Conservation (phyloP, 2,888 invertebrate genomes). For the Gandaritis pyraliata region DNA sequence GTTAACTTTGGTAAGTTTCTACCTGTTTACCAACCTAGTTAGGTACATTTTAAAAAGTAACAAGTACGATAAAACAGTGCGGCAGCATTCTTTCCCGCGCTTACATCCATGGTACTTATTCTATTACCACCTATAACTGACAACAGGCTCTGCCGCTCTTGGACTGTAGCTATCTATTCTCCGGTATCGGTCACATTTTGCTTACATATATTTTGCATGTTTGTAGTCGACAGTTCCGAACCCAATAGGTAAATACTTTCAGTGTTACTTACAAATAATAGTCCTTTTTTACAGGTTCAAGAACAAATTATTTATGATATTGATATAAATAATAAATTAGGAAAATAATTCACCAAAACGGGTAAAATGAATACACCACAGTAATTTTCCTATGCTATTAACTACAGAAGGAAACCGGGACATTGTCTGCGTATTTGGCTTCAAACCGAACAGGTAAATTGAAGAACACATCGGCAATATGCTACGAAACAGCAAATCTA, state of each 20-base stretch:
- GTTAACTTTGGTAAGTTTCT: background rate
- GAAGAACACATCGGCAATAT: background rate
- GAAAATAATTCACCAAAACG: background rate
- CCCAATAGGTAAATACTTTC: no score
- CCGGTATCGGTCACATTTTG: no score
- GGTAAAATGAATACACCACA: background rate
- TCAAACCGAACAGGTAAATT: constrained; percentile 26
- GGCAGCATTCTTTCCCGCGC: no score
- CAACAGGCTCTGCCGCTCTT: no score
- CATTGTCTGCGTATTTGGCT: background rate
- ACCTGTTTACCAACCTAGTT: no score
- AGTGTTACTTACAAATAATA: background rate
- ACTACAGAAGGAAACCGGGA: background rate
- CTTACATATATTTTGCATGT: no score
- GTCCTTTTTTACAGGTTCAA: constrained; percentile 11
- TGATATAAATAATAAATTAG: background rate
- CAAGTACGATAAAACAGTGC: no score
- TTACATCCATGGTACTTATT: no score
- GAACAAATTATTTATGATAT: constrained; percentile 7
- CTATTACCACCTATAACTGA: no score
- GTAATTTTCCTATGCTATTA: background rate
- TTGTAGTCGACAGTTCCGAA: no score
- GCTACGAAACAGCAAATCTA: constrained; percentile 8
- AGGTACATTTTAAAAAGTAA: no score
- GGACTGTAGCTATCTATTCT: no score